Conservation (phyloP, 2,888 invertebrate species). For the Bembecia ichneumoniformis region DNA sequence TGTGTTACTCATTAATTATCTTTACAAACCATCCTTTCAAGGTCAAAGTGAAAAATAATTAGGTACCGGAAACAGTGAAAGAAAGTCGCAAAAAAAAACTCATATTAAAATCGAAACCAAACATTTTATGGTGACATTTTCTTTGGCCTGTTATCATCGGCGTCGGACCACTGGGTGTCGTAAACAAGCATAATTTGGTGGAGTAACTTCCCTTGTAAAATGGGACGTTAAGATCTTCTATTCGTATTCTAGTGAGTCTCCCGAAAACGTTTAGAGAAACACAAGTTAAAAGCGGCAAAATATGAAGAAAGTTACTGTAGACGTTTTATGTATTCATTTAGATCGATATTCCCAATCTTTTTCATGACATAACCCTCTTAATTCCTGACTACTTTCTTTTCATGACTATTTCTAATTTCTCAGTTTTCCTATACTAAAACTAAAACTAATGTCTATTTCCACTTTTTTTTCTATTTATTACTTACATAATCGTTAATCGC, state of each 20-base stretch:
- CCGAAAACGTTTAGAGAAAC: background rate
- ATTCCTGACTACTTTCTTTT: too few species aligned
- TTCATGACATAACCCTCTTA: too few species aligned
- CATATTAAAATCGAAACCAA: background rate
- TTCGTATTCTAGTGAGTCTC: background rate
- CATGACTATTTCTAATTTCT: too few species aligned
- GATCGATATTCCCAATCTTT: too few species aligned
- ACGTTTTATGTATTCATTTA: background rate
- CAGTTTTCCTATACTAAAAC: too few species aligned
- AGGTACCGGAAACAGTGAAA: background rate
- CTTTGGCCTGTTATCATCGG: background rate
- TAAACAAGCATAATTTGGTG: constrained; percentile 15
- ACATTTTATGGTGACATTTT: background rate
- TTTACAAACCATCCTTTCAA: too few species aligned
- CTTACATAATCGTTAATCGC: too few species aligned
- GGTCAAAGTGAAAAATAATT: background rate
- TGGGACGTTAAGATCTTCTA: constrained; percentile 8
- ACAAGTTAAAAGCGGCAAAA: background rate
- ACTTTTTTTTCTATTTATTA: too few species aligned
- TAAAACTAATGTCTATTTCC: too few species aligned
- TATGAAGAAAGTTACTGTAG: background rate
- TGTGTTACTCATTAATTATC: too few species aligned
- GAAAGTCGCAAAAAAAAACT: background rate
- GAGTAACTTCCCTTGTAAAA: constrained; percentile 7
- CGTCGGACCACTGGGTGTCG: constrained; percentile 6